phyloP scores from a whole-genome alignment of 1,140 invertebrate genomes.

The Latrodectus geometricus region DNA sequence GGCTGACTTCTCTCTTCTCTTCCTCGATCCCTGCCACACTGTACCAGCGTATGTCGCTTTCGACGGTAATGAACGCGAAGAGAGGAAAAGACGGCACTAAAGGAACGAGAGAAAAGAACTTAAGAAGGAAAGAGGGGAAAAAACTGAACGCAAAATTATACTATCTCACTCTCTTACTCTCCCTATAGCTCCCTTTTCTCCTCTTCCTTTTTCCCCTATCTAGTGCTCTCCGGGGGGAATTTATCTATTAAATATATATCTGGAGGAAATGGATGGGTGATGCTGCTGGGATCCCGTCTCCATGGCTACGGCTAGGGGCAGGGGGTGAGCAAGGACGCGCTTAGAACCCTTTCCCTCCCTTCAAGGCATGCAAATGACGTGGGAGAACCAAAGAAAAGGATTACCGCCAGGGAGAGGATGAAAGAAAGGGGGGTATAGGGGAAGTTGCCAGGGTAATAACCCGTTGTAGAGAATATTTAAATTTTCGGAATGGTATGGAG shows the following conservation, averaged over 20 bases:
- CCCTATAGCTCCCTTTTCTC: neutral
- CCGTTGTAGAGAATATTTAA: conserved; percentile 53
- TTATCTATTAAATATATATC: conserved; percentile 62
- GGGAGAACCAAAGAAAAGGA: conserved; percentile 54
- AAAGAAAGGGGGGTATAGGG: conserved; percentile 31
- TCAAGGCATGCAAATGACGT: conserved; percentile 60
- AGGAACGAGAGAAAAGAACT: conserved; percentile 39
- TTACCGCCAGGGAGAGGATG: conserved; percentile 32
- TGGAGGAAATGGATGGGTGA: conserved; percentile 60
- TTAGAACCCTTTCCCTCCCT: neutral
- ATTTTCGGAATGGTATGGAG: neutral
- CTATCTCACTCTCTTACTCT: conserved; percentile 48
- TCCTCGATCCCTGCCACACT: neutral
- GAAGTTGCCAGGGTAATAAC: conserved; percentile 50
- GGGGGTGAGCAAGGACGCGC: no score
- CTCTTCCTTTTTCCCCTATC: conserved; percentile 33
- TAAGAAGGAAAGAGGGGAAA: conserved; percentile 31
- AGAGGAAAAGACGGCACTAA: conserved; percentile 11
- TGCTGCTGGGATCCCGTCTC: conserved; percentile 54
- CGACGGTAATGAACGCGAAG: conserved; percentile 52
- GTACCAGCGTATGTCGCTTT: conserved; percentile 41
- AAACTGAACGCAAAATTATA: conserved; percentile 53
- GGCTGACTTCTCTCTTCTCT: conserved; percentile 2
- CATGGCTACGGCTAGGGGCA: conserved; percentile 19
- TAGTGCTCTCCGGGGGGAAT: conserved; percentile 56